Evolutionary conservation across 92 coral and sea anemone genomes (phyloP).

Genomic region (Isaurus tuberculatus): DNA sequence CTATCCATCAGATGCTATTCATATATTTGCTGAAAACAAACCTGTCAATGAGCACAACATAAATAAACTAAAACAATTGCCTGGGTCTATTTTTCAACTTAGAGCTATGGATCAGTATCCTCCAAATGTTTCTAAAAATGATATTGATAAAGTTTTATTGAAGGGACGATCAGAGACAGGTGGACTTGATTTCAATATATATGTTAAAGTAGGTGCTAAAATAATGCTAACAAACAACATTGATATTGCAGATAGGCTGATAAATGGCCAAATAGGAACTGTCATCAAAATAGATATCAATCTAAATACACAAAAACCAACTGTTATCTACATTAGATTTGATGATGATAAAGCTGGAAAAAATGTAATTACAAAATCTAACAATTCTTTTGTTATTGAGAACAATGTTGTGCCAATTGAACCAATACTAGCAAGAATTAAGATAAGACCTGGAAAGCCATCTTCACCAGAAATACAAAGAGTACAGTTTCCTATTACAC

Average conservation of each 20-base stretch:
- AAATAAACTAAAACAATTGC: background rate
- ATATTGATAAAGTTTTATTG: conserved; percentile 71
- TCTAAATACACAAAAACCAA: conserved; percentile 21
- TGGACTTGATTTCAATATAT: conserved; percentile 9
- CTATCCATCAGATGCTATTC: too few relatives aligned
- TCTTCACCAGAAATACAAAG: too few relatives aligned
- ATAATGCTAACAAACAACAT: too few relatives aligned
- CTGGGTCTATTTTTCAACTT: conserved; percentile 26
- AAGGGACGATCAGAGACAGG: conserved; percentile 59
- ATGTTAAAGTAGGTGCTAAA: conserved; percentile 8
- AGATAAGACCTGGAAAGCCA: too few relatives aligned
- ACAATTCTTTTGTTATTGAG: conserved; percentile 3
- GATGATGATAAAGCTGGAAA: too few relatives aligned
- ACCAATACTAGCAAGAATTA: too few relatives aligned
- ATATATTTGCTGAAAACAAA: too few relatives aligned
- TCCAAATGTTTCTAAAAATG: conserved; percentile 63
- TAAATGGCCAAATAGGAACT: conserved; percentile 28
- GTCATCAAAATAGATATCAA: conserved; percentile 1
- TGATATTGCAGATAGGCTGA: too few relatives aligned
- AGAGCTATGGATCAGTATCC: conserved; percentile 61
- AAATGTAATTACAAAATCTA: background rate
- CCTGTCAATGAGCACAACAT: conserved; percentile 43
- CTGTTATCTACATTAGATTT: background rate
- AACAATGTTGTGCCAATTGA: conserved; percentile 59
- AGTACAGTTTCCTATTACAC: too few relatives aligned